phyloP scores from a whole-genome alignment of 1,140 invertebrate genomes.

The Drosophila novamexicana region DNA sequence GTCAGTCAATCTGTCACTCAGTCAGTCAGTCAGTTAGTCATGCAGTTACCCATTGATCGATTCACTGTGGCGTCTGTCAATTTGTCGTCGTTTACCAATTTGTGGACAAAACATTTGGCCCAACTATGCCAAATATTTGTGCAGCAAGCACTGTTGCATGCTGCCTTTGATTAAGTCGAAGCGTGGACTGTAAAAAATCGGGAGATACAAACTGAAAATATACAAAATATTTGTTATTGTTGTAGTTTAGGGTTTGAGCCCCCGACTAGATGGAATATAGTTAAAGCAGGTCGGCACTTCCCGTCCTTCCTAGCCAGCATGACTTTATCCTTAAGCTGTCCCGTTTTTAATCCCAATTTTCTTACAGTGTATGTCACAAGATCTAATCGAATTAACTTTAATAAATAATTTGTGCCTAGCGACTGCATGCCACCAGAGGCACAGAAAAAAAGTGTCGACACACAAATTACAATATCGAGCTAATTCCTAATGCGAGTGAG shows the following conservation, averaged over 20 bases:
- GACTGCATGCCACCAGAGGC: slow-evolving; percentile 12
- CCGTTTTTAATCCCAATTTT: slow-evolving; percentile 13
- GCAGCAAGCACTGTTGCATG: slow-evolving; percentile 50
- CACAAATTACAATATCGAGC: slow-evolving; percentile 53
- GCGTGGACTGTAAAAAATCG: slow-evolving; percentile 12
- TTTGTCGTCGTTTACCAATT: slow-evolving; percentile 55
- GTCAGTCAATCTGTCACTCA: slow-evolving; percentile 34
- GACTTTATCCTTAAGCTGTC: neutral
- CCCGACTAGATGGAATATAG: too few relatives aligned
- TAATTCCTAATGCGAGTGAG: slow-evolving; percentile 22
- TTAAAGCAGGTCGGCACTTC: neutral
- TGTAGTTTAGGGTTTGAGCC: neutral
- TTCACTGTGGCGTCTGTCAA: slow-evolving; percentile 41
- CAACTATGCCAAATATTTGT: slow-evolving; percentile 80
- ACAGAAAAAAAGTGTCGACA: slow-evolving; percentile 54
- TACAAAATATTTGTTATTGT: neutral
- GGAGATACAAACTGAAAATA: neutral
- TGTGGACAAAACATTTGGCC: slow-evolving; percentile 61
- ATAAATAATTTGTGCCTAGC: slow-evolving; percentile 19
- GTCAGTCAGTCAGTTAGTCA: slow-evolving; percentile 20
- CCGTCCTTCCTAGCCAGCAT: neutral
- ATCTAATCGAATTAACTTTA: slow-evolving; percentile 36
- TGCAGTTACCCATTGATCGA: slow-evolving; percentile 43
- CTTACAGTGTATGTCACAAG: slow-evolving; percentile 17
- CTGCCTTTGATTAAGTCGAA: slow-evolving; percentile 59